Evolutionary conservation across 2,888 invertebrate species (phyloP), one percentile per base, ranked within the genome.

Genomic region (Itoplectis maculator): DNA sequence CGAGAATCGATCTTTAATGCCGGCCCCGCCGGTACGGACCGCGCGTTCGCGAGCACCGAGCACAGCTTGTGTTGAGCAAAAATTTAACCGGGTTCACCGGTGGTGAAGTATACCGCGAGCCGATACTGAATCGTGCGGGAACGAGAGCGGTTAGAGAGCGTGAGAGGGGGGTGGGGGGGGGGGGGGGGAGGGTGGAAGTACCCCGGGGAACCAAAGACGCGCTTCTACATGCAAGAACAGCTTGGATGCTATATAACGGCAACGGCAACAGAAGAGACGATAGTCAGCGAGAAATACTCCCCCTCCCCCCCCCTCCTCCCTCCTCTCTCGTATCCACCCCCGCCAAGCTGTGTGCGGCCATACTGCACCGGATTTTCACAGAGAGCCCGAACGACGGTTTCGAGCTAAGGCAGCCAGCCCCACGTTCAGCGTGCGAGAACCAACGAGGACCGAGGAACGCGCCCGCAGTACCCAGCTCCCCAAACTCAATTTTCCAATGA

Each of bases 1-100:
- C 76, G 76, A 68, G 82, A 79, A 82, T 82, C 82, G 82, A 82
- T 82, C 79, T 82, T 82, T 73, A 82, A 79, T 82, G 82, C 76
- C 66, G 54, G 59, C 68, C 79, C 66, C 63, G n/a, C n/a, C n/a
- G 68, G 66, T 61, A 59, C 72, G 61, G 47, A 59, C 47, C 47
- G 37, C 47, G 37, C 35, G 47, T 56, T 20, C 61, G 70, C 15
- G 68, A 29, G 20, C 56, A 68, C 51, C 15, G 68, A 40, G 20
- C 56, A 73, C 59, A n/a, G 72, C 76, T 80, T 65, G 81, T 72
- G 35, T 72, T 70, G 49, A 73, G 82, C 61, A 76, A 79, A 82
- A 82, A 82, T 76, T 79, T 76, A 79, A 79, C 76, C 76, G 75
- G 65, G 61, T 68, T 59, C 68, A 61, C 51, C n/a, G 45, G 72